Conservation (phyloP, 2,113 vertebrate genomes). For the Bombycilla garrulus region DNA sequence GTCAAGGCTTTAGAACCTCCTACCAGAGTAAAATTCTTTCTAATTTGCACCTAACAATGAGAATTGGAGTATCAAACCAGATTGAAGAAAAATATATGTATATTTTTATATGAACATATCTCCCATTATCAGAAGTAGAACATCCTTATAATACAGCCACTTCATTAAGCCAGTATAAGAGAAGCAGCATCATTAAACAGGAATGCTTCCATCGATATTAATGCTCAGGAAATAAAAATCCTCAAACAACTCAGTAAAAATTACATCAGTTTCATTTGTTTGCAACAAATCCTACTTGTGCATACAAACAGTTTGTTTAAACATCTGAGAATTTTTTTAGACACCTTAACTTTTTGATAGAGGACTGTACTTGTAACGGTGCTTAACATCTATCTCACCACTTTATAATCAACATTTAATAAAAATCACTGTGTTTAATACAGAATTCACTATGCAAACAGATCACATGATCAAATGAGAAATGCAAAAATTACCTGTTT, state of each 20-base stretch:
- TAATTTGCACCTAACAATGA: slow-evolving; percentile 61
- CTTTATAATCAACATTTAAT: neutral
- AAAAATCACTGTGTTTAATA: neutral
- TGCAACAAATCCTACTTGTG: neutral
- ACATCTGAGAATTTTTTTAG: neutral
- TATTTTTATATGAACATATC: neutral
- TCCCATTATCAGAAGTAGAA: neutral
- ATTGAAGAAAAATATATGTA: neutral
- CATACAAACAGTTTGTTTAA: neutral
- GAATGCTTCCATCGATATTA: neutral
- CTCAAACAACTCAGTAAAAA: neutral
- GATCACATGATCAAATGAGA: neutral
- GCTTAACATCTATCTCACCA: neutral
- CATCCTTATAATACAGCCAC: neutral
- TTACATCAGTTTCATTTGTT: neutral
- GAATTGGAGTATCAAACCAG: slow-evolving; percentile 53
- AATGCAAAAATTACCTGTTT: neutral
- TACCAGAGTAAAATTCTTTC: slow-evolving; percentile 67
- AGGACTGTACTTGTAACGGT: neutral
- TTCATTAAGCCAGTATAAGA: neutral
- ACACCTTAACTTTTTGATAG: neutral
- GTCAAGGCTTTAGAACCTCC: slow-evolving; percentile 86
- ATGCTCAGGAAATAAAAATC: neutral
- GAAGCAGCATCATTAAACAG: neutral
- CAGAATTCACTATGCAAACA: neutral